These are phyloP conservation scores for Aethina tumida DNA, from an alignment of 1,140 invertebrate genomes.

Conservation along the genomic window DNA sequence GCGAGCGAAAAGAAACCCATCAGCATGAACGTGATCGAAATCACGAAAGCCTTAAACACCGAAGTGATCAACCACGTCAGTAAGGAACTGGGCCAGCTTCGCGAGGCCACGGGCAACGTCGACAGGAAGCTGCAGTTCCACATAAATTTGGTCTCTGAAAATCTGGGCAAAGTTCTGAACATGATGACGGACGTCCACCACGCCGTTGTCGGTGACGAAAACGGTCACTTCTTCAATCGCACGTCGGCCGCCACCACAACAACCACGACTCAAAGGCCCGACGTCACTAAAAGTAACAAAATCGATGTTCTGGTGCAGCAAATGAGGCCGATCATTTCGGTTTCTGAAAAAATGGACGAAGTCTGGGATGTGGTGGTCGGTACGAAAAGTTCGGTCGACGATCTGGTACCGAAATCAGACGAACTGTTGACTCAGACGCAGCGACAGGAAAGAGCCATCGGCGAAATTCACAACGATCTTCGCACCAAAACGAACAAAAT, in stretches of 20 bases:
- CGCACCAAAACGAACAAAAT: conserved; percentile 74
- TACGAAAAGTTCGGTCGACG: conserved; percentile 74
- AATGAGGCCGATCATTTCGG: conserved; percentile 72
- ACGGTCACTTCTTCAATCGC: conserved; percentile 20
- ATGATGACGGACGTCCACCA: conserved; percentile 73
- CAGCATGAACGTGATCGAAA: conserved; percentile 67
- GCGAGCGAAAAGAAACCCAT: conserved; percentile 76
- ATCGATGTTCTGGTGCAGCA: conserved; percentile 66
- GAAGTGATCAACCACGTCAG: conserved; percentile 66
- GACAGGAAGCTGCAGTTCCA: conserved; percentile 77
- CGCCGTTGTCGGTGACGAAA: conserved; percentile 57
- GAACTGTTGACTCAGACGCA: conserved; percentile 76
- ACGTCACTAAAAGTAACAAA: conserved; percentile 53
- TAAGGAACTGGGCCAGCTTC: conserved; percentile 61
- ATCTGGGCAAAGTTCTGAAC: conserved; percentile 61
- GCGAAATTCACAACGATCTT: conserved; percentile 75
- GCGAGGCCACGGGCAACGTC: conserved; percentile 62
- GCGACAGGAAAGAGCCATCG: conserved; percentile 75
- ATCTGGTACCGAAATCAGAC: conserved; percentile 75
- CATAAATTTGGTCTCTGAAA: conserved; percentile 71
- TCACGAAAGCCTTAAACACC: conserved; percentile 64
- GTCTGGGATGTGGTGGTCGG: conserved; percentile 81
- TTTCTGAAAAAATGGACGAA: conserved; percentile 82
- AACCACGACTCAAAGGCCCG: conserved; percentile 43
- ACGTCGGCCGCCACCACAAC: conserved; percentile 24